These are phyloP conservation scores for Catharus minimus DNA, from an alignment of 2,113 vertebrate species.

Conservation along the genomic window DNA sequence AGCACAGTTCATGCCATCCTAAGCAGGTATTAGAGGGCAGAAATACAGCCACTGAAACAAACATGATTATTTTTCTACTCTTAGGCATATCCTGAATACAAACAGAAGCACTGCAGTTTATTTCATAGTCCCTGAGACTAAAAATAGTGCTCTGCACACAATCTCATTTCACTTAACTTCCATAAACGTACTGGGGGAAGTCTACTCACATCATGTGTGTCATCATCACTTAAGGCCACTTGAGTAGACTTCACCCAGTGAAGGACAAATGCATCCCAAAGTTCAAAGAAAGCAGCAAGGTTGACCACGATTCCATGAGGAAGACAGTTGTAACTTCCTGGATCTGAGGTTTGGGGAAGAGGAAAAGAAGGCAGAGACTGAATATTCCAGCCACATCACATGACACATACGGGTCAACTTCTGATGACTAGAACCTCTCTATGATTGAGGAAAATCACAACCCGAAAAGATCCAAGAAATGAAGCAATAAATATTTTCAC, in stretches of 20 bases:
- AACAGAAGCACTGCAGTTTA: neutral
- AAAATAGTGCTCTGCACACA: neutral
- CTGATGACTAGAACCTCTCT: neutral
- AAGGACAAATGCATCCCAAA: constrained; percentile 82
- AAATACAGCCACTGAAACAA: neutral
- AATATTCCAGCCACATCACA: neutral
- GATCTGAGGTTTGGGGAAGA: constrained; percentile 74
- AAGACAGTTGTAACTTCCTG: constrained; percentile 83
- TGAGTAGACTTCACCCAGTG: constrained; percentile 85
- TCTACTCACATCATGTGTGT: constrained; percentile 65
- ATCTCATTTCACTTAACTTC: neutral
- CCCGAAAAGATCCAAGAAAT: neutral
- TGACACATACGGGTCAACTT: neutral
- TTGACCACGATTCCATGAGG: constrained; percentile 89
- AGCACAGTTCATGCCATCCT: neutral
- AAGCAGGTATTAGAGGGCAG: neutral
- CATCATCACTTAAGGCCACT: constrained; percentile 81
- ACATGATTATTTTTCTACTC: rapidly evolving
- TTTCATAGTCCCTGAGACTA: neutral
- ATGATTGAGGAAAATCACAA: neutral
- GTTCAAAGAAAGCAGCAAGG: constrained; percentile 90
- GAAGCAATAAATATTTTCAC: neutral
- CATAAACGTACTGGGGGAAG: neutral
- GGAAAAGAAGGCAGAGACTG: neutral
- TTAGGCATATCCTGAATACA: neutral